Evolutionary conservation across 2,888 invertebrate species (phyloP), one percentile per base, ranked within the genome.

Genomic region (Agrochola lota): DNA sequence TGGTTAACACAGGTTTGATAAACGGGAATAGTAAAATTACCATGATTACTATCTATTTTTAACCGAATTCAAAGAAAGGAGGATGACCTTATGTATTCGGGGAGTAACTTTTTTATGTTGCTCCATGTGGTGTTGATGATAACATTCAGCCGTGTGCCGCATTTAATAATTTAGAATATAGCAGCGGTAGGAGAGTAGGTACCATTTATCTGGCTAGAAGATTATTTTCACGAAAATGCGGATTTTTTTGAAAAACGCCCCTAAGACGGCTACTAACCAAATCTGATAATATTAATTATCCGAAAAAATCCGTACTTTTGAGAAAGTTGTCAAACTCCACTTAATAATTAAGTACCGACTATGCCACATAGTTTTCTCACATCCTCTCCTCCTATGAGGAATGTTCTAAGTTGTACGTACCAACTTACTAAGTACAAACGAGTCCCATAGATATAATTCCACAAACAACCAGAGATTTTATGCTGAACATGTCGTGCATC

Each of bases 401-500:
- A 52, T 57, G 40, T 60, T 43, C 20, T 6, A 57, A 49, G 20
- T 30, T 40, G 17, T 43, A 9, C 9, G 1, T 49, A 30, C 26
- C 26, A 66, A n/a, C 64, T 46, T 26, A 23, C 63, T 55, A 67
- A 30, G 66, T 74, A 71, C 69, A 84, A 77, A 75, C 69, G 52
- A 66, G 66, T 77, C 63, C 62, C 79, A 35, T 74, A 85, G 73
- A 66, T 77, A 84, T 63, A 71, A 85, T 76, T 83, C 78, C 85
- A 85, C 80, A 85, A 84, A 78, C 83, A 63, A 83, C 74, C 52
- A 78, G 62, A 80, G 80, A 81, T 85, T 87, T 87, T 80, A 80
- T 85, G 83, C 77, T 86, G 78, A 88, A 80, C 79, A 78, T 86
- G 85, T 83, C 85, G 80, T 77, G 75, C 81, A 88, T 88, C 83